phyloP scores from a whole-genome alignment of 2,888 invertebrate species.

The Noctuana brunneofusca region DNA sequence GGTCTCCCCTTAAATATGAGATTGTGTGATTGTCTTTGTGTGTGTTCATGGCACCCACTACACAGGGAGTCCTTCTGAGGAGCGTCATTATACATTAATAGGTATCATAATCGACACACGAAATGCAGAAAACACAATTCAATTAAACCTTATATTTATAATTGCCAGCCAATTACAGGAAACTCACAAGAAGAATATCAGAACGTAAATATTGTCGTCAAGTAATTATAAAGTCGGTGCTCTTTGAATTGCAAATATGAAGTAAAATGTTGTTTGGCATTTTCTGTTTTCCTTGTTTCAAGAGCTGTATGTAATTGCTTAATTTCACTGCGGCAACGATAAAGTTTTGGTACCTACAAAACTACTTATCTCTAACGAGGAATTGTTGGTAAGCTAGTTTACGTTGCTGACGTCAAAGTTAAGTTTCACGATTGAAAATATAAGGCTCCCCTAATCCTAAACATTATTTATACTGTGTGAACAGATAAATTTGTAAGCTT shows the following conservation, averaged over 20 bases:
- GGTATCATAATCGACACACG: too few relatives aligned
- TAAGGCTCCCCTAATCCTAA: neutral
- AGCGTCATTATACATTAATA: too few relatives aligned
- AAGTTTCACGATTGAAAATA: neutral
- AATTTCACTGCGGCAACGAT: conserved; percentile 60
- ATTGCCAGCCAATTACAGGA: conserved; percentile 3
- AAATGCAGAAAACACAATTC: too few relatives aligned
- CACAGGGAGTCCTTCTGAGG: too few relatives aligned
- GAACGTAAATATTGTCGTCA: conserved; percentile 16
- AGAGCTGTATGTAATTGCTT: conserved; percentile 55
- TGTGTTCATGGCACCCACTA: too few relatives aligned
- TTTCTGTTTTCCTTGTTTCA: conserved; percentile 20
- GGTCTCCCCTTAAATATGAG: too few relatives aligned
- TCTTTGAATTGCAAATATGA: conserved; percentile 26
- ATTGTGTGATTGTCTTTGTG: too few relatives aligned
- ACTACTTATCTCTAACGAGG: conserved; percentile 2
- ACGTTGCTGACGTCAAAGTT: neutral
- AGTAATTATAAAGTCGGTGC: conserved; percentile 25
- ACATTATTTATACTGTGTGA: neutral
- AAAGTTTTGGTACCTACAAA: conserved; percentile 10
- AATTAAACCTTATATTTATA: conserved; percentile 3
- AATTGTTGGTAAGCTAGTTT: conserved; percentile 5
- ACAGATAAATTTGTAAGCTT: neutral
- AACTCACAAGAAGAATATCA: neutral
- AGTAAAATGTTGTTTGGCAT: conserved; percentile 26